Conservation (phyloP, 2,888 invertebrate genomes). For the Ecliptopera silaceata region DNA sequence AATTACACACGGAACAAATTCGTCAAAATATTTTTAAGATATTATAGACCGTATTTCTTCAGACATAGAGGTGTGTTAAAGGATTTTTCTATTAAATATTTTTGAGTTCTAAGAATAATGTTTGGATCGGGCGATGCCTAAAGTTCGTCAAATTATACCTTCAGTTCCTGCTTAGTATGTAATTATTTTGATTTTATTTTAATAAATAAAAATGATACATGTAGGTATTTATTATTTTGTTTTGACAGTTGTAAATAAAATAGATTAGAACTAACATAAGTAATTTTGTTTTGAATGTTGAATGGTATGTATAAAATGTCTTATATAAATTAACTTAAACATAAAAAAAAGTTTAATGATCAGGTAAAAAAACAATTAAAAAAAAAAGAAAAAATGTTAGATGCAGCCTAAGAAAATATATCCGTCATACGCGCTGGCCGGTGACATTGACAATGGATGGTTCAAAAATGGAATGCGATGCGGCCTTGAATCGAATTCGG, state of each 20-base stretch:
- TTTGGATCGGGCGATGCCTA: constrained; percentile 62
- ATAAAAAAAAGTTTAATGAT: no score
- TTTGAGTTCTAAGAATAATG: constrained; percentile 64
- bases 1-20: constrained; percentile 76
- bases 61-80: constrained; percentile 29
- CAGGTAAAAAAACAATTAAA: no score
- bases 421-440: constrained; percentile 61
- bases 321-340: no score
- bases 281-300: not conserved
- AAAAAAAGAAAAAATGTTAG: constrained; percentile 29
- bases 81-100: constrained; percentile 28
- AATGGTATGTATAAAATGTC: not conserved
- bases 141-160: constrained; percentile 52
- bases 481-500: constrained; percentile 78
- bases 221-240: not conserved
- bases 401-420: constrained; percentile 61
- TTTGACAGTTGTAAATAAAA: not conserved
- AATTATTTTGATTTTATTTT: constrained; percentile 35
- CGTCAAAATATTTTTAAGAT: constrained; percentile 47
- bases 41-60: constrained; percentile 24
- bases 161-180: constrained; percentile 39
- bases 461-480: constrained; percentile 79
- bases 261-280: no score
- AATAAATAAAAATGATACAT: constrained; percentile 14
- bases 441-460: constrained; percentile 79